phyloP scores from a whole-genome alignment of 2,888 invertebrate genomes.

The Philopedon plagiatum region DNA sequence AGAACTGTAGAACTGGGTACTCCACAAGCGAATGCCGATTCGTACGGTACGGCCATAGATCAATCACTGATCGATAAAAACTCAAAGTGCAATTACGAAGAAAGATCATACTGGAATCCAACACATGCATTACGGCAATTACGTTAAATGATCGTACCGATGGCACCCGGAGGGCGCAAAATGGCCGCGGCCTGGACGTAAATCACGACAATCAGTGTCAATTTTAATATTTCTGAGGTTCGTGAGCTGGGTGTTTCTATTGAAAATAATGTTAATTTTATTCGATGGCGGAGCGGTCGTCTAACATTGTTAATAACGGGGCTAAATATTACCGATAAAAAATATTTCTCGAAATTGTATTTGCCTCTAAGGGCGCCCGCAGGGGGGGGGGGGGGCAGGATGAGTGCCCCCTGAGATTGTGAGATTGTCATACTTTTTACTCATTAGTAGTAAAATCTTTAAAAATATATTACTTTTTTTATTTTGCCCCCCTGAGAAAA shows the following conservation, averaged over 20 bases:
- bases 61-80: constrained; percentile 67
- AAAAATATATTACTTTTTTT: no score
- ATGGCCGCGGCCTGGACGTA: constrained; percentile 51
- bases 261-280: constrained; percentile 30
- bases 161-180: constrained; percentile 41
- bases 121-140: constrained; percentile 67
- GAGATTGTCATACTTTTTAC: no score
- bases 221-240: constrained; percentile 47
- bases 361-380: no score
- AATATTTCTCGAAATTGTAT: no score
- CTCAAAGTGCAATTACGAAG: constrained; percentile 52
- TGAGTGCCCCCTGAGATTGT: no score
- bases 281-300: no score
- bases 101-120: constrained; percentile 66
- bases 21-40: constrained; percentile 66
- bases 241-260: constrained; percentile 45
- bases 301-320: no score
- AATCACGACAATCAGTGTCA: constrained; percentile 52
- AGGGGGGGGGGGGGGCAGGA: no score
- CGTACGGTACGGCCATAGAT: constrained; percentile 67
- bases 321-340: no score
- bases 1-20: constrained; percentile 57
- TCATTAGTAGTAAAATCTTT: no score
- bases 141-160: constrained; percentile 64
- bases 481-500: no score